Evolutionary conservation across 1,140 invertebrate genomes (phyloP), one percentile per base, ranked within the genome.

Genomic region (Cotesia typhae): DNA sequence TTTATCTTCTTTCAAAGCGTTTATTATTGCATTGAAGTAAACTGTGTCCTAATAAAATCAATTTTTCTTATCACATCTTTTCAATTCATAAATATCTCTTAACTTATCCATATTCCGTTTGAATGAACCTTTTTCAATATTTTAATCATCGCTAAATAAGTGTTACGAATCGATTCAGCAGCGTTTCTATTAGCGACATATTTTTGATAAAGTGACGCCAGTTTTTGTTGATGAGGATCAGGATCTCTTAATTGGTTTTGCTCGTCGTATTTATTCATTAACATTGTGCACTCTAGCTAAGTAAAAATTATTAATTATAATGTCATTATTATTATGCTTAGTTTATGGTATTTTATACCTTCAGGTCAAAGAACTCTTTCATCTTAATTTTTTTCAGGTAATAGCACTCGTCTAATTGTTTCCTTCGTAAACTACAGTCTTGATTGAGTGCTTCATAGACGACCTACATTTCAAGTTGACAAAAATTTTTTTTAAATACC

Each of bases 1-100:
- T 67, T 87, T 88, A 78, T 92, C 89, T 7, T 87, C 73, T 75
- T 87, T 87, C 35, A 92, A 77, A 0, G 85, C 84, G 51, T 88
- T 85, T 70, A 91, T 78, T 12, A 91, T 85, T 0, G 86, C 87
- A 47, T 90, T 89, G 76, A 89, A 91, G 74, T 90, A 90, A 17
- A 88, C 83, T 0, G 88, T 84, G 78, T 92, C 91, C 90, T 92
- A 71, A 28, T 79, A 74, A 73, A 9, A 28, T 47, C 10, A 59
- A 76, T 64, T 53, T 1, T 28, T 28, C 28, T 28, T 28, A 28
- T 28, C 28, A 2, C 28, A 28, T 2, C 28, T n/a, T 73, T 37
- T 5, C 12, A 63, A 52, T 65, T 53, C 9, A 20, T 61, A 0
- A 47, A 47, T 9, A 2, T 47, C 41, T 6, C 10, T 47, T 47